A percentile compares a stretch with the other conserved stretches of the same genome.
Conservation (phyloP, 2,888 invertebrate genomes). For the Diachrysia chrysitis region DNA sequence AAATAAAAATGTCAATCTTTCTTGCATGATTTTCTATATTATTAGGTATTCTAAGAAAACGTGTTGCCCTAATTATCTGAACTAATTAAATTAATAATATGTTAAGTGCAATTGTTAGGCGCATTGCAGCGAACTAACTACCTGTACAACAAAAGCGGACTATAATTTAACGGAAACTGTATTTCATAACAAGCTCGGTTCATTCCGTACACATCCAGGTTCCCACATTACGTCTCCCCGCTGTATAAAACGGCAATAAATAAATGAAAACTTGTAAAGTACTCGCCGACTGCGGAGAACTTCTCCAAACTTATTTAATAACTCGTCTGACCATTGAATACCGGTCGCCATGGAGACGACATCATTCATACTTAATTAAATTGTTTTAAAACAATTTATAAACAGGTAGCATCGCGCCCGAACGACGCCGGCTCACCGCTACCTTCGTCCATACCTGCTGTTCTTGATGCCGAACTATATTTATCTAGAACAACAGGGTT, state of each 20-base stretch:
- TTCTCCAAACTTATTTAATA: slow-evolving; percentile 77
- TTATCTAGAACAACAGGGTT: background rate
- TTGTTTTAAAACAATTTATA: slow-evolving; percentile 55
- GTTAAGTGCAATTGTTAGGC: background rate
- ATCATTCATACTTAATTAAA: slow-evolving; percentile 59
- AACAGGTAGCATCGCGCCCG: slow-evolving; percentile 19
- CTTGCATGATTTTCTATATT: too few relatives aligned
- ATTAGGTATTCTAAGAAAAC: too few relatives aligned
- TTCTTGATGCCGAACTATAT: background rate
- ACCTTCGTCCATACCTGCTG: background rate
- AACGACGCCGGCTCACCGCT: background rate
- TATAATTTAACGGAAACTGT: background rate
- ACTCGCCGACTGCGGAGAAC: slow-evolving; percentile 48
- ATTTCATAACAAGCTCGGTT: slow-evolving; percentile 13
- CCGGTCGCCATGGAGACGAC: slow-evolving; percentile 56
- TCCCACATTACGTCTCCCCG: slow-evolving; percentile 61
- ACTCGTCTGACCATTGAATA: slow-evolving; percentile 63
- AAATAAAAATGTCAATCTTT: too few relatives aligned
- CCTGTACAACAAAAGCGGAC: background rate
- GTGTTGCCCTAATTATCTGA: too few relatives aligned
- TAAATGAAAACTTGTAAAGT: slow-evolving; percentile 72
- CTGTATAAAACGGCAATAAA: slow-evolving; percentile 79
- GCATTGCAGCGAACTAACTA: background rate
- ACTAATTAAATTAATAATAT: background rate
- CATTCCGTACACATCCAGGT: slow-evolving; percentile 25